Evolutionary conservation across 1,140 invertebrate species (phyloP).

Genomic region (Saccostrea cuccullata): DNA sequence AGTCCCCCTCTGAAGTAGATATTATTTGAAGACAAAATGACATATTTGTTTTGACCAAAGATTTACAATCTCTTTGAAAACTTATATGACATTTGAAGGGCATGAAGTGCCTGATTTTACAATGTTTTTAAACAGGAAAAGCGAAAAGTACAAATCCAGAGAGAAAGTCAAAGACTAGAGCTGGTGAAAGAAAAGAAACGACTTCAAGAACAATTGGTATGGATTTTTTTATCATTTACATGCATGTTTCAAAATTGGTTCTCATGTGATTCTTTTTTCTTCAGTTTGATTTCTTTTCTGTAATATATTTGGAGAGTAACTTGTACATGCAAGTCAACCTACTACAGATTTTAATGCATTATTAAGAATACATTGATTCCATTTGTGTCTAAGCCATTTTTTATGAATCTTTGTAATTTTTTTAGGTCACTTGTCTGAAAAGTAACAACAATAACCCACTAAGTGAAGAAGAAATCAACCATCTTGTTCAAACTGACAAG

Average conservation of each 20-base stretch:
- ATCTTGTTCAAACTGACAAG: conserved; percentile 57
- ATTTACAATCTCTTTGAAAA: conserved; percentile 34
- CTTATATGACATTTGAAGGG: background rate
- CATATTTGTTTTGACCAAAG: conserved; percentile 35
- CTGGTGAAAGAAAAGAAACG: conserved; percentile 62
- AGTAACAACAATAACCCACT: conserved; percentile 37
- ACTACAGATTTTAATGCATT: background rate
- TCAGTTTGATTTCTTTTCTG: background rate
- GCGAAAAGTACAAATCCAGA: conserved; percentile 61
- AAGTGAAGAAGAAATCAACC: conserved; percentile 60
- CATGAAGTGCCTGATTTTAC: background rate
- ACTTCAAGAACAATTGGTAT: conserved; percentile 66
- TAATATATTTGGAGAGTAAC: background rate
- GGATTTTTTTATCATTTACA: background rate
- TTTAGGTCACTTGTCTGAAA: background rate
- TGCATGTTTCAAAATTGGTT: background rate
- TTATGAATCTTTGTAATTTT: background rate
- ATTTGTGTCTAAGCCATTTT: background rate
- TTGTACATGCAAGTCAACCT: background rate
- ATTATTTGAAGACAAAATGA: conserved; percentile 12
- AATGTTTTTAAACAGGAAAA: conserved; percentile 62
- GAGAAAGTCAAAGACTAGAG: conserved; percentile 63
- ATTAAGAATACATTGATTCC: background rate
- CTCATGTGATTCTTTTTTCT: background rate
- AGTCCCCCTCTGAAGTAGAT: background rate